These are phyloP conservation scores for Misgurnus anguillicaudatus DNA, from an alignment of 2,113 vertebrate genomes.

Conservation along the genomic window DNA sequence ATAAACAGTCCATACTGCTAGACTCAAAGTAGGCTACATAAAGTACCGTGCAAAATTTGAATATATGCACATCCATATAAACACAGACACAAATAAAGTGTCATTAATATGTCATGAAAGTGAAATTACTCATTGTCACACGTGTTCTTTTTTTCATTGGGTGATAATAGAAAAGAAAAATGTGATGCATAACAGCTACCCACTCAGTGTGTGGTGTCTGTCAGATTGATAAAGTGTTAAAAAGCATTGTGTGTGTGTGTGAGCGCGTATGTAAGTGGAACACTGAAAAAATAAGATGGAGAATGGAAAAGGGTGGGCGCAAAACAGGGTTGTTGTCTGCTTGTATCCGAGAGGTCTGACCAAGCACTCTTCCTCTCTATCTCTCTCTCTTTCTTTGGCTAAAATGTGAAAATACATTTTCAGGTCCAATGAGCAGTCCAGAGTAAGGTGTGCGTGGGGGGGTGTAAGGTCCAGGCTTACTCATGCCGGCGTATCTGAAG, in stretches of 20 bases:
- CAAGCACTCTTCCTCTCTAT: conserved; percentile 18
- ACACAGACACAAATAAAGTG: too few species aligned
- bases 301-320: background rate
- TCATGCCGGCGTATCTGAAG: conserved; percentile 49
- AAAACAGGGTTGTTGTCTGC: conserved; percentile 21
- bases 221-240: conserved; percentile 24
- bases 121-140: background rate
- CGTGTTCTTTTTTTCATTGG: background rate
- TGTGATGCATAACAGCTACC: conserved; percentile 23
- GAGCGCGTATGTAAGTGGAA: background rate
- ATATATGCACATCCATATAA: too few species aligned
- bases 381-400: conserved; percentile 26
- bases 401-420: conserved; percentile 62
- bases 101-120: too few species aligned
- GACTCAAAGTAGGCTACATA: too few species aligned
- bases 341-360: background rate
- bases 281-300: conserved; percentile 20
- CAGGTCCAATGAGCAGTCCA: conserved; percentile 58
- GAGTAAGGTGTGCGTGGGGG: conserved; percentile 40
- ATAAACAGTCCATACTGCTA: too few species aligned
- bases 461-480: conserved; percentile 43
- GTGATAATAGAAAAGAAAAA: conserved; percentile 19
- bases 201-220: conserved; percentile 26
- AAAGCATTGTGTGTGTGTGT: conserved; percentile 10
- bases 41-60: too few species aligned